Base-by-base conservation (phyloP, 2,888 invertebrate genomes). In the Netelia inedita region DNA sequence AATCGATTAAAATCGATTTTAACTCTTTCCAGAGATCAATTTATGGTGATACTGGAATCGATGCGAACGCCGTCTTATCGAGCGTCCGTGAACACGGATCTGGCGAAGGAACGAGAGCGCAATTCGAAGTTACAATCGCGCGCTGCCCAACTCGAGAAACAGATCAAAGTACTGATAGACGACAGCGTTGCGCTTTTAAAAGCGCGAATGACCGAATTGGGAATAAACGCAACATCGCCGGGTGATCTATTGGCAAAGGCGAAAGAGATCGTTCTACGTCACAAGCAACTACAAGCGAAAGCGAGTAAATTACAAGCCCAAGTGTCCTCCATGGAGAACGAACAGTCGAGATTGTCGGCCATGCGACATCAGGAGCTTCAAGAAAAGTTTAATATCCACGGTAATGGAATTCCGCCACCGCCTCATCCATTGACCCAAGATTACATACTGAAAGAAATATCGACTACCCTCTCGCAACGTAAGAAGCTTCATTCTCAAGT, bases 251-350 rank as follows among this genome's bases (percentile, higher is more conserved):
- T 98, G 80, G 96, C 97, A 5, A 97, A 97, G 94, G 98, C 98
- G 74, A 98, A 98, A 93, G 98, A 98, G 94, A 99, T 99, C 89
- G 98, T 99, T 43, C 96, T 98, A 79, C 95, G 98, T 41, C 98
- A 99, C 93, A 98, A 98, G 93, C 98, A 98, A 92, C 94, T 98
- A 81, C 98, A 98, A 94, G 96, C 97, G 85, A 97, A 98, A 94
- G 98, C 97, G 1, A 97, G 97, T 91, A 97, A 97, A 92, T 95
- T 99, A 84, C 98, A 98, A 92, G 96, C 96, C 46, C 98, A 98
- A 95, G 98, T 98, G 84, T 94, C 94, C 61, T 93, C 93, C 11
- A 95, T 97, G 90, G 98, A 98, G 94, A 95, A 96, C 87, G 97
- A 97, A 91, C 97, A 98, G 93, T 96, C 96, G 74, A 95, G 95